Evolutionary conservation across 2,888 invertebrate genomes (phyloP).

Genomic region (Scaptomyza flava): DNA sequence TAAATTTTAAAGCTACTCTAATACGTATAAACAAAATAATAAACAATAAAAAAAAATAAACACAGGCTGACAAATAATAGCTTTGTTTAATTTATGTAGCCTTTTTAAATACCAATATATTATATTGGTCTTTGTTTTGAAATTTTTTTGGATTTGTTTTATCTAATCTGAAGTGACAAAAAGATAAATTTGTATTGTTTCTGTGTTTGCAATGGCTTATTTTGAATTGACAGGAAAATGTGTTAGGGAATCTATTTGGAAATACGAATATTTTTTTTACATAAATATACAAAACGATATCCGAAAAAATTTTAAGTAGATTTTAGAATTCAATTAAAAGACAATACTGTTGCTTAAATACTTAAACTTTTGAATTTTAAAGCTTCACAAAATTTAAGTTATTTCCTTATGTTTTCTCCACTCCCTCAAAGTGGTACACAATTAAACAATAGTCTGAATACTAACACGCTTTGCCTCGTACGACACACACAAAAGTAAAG

Average conservation of each 20-base stretch:
- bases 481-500: conserved; percentile 30
- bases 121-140: conserved; percentile 11
- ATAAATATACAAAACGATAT: too few relatives aligned
- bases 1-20: conserved; percentile 44
- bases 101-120: conserved; percentile 41
- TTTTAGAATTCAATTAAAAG: too few relatives aligned
- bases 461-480: conserved; percentile 43
- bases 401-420: not conserved
- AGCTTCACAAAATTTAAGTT: not conserved
- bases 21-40: conserved; percentile 9
- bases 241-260: conserved; percentile 11
- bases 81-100: conserved; percentile 57
- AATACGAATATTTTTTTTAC: not conserved
- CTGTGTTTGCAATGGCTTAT: not conserved
- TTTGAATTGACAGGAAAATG: conserved; percentile 14
- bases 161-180: conserved; percentile 41
- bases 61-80: conserved; percentile 53
- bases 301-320: too few relatives aligned
- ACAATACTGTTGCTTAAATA: too few relatives aligned
- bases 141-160: conserved; percentile 17
- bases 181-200: not conserved
- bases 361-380: not conserved
- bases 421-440: not conserved
- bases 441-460: conserved; percentile 29
- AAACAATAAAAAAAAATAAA: conserved; percentile 13